A percentile compares a stretch with the other conserved stretches of the same genome.
These are phyloP conservation scores for Lepidocyrtinus sp. DNA, from an alignment of 2,888 invertebrate genomes.

Conservation along the genomic window DNA sequence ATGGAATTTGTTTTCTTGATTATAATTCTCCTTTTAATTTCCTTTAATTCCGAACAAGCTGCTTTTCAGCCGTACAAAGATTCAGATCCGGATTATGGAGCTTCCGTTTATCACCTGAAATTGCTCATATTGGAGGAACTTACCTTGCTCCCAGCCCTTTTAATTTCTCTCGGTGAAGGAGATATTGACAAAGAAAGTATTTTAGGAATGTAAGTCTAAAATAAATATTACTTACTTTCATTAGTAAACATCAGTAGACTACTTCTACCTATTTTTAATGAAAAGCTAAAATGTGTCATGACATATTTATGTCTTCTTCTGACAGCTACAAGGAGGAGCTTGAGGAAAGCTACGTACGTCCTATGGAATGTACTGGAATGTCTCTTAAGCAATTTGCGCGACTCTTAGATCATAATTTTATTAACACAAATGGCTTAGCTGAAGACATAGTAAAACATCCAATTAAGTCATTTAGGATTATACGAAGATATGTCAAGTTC, in stretches of 20 bases:
- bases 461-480: constrained; percentile 42
- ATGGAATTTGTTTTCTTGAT: too few species aligned
- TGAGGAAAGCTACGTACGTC: constrained; percentile 9
- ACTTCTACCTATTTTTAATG: too few species aligned
- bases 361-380: constrained; percentile 20
- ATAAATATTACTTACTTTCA: too few species aligned
- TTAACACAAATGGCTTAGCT: constrained; percentile 21
- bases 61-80: constrained; percentile 43
- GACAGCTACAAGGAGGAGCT: constrained; percentile 44
- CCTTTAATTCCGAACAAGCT: neutral
- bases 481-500: constrained; percentile 34
- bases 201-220: too few species aligned
- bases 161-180: neutral
- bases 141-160: constrained; percentile 13
- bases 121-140: constrained; percentile 23
- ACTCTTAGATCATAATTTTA: constrained; percentile 18
- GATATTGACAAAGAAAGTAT: neutral
- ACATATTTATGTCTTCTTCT: neutral
- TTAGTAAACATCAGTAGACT: too few species aligned
- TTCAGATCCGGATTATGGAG: constrained; percentile 41
- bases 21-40: neutral
- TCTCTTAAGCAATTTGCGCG: constrained; percentile 28
- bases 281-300: too few species aligned
- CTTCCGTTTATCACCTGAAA: constrained; percentile 44
- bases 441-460: constrained; percentile 50